Evolutionary conservation across 2,888 invertebrate species (phyloP), one percentile per base, ranked within the genome.

Genomic region (Pristionchus arcanus): DNA sequence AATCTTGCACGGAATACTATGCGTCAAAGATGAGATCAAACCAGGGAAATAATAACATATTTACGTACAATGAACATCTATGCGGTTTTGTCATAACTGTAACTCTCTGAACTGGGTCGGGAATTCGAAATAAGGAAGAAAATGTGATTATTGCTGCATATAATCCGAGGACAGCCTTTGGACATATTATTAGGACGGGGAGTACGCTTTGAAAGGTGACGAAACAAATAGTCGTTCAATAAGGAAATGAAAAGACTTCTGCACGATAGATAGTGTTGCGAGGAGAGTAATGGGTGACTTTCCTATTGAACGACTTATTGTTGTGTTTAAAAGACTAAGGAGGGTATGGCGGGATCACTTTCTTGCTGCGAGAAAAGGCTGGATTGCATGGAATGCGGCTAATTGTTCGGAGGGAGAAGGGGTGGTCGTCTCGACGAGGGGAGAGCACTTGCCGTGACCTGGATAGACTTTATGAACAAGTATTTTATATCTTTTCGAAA

Each of bases 381-480:
- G 89, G 25, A 89, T 89, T 15, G 89, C 89, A n/a, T 89, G 81
- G 11, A 89, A 34, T 63, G 89, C 89, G n/a, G 83, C 89, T 28
- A 89, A 25, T 66, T 89, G 89, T 19, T 89, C 89, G n/a, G 49
- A 25, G 0, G 89, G 89, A 0, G 89, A 83, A 1, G 89, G 89
- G 11, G 81, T 81, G 37, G 87, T 88, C 0, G 53, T 37, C 68
- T 71, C 87, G 0, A 74, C 42, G 15, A 59, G 21, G 0, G 87
- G 87, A 3, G 87, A 87, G 49, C 19, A 19, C n/a, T 49, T 81
- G 28, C 49, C 49, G 49, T 53, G 81, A 2, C 81, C 81, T 63
- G 59, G 31, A 34, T 3, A 66, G 21, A n/a, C 11, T n/a, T 11
- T n/a, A 3, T 11, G 11, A n/a, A n/a, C 66, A 2, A 66, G n/a